Base-by-base conservation (phyloP, 1,140 invertebrate genomes). In the Antheraea pernyi region DNA sequence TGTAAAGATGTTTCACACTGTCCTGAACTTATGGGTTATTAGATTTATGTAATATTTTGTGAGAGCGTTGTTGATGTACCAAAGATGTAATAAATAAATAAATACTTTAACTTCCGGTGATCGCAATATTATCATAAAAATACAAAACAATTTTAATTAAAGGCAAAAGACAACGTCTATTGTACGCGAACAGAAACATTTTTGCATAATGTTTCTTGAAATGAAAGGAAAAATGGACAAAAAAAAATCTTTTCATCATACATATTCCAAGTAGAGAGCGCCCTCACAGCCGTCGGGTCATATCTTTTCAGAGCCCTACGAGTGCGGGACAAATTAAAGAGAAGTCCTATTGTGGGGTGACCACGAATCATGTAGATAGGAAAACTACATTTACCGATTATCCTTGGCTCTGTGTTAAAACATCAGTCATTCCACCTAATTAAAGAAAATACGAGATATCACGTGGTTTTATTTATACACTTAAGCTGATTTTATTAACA, bases 291-390 rank as follows among this genome's bases (percentile, higher is more conserved):
- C 64, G 73, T 68, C 64, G 68, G 71, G 72, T 73, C 70, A 77
- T 76, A 79, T 81, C 80, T 79, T 81, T 79, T 78, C 73, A 81
- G 75, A 66, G 71, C 70, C 72, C 74, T 70, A 65, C 65, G 70
- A 77, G 75, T 76, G 77, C 71, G 76, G 71, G 75, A 78, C 80
- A 81, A 81, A 81, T 81, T 81, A 81, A 79, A 77, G 70, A 73
- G 75, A 71, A 77, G 76, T 77, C 75, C 72, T 75, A 62, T 68
- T 65, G 72, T 76, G 71, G 36, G 67, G 77, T 81, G 71, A 73
- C 70, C 65, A 74, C 59, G 68, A 9, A 42, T 42, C 11, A 42
- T 11, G 39, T 8, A 9, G 39, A 42, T 7, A 42, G 1, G 1
- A 30, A 30, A 30, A 16, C 13, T 19, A 9, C 0, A 6, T 42